Conservation (phyloP, 2,888 invertebrate species). For the Cancer borealis region DNA sequence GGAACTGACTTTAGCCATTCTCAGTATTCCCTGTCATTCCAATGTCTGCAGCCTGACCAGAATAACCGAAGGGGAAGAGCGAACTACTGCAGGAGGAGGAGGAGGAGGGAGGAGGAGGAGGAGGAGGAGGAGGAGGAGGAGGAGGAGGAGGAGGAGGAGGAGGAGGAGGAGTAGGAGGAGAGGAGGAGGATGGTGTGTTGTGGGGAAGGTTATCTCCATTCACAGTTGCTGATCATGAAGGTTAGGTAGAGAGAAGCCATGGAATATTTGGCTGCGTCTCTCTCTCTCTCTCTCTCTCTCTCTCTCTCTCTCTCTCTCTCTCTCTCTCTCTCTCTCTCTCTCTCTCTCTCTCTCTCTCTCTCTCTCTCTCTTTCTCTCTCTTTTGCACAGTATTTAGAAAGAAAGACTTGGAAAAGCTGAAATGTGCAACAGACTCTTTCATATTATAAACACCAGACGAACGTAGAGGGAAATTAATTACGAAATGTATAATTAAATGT, state of each 20-base stretch:
- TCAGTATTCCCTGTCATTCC: background rate
- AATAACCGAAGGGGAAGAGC: background rate
- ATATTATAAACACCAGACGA: too few relatives aligned
- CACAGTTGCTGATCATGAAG: background rate
- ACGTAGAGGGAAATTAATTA: too few relatives aligned
- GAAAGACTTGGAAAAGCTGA: too few relatives aligned
- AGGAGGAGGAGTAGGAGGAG: too few relatives aligned
- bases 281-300: background rate
- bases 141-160: background rate
- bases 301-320: constrained; percentile 14
- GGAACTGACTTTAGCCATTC: constrained; percentile 1
- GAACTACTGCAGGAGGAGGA: background rate
- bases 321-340: constrained; percentile 14
- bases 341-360: too few relatives aligned
- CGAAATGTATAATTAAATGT: too few relatives aligned
- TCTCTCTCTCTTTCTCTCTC: too few relatives aligned
- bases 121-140: background rate
- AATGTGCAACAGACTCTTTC: too few relatives aligned
- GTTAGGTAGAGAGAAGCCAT: background rate
- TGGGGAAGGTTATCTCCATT: background rate
- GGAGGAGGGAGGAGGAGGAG: background rate
- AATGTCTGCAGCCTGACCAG: background rate
- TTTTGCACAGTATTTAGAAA: too few relatives aligned
- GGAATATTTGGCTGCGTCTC: background rate
- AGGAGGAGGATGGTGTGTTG: background rate